Evolutionary conservation across 2,888 invertebrate species (phyloP).

Genomic region (Notocelia uddmanniana): DNA sequence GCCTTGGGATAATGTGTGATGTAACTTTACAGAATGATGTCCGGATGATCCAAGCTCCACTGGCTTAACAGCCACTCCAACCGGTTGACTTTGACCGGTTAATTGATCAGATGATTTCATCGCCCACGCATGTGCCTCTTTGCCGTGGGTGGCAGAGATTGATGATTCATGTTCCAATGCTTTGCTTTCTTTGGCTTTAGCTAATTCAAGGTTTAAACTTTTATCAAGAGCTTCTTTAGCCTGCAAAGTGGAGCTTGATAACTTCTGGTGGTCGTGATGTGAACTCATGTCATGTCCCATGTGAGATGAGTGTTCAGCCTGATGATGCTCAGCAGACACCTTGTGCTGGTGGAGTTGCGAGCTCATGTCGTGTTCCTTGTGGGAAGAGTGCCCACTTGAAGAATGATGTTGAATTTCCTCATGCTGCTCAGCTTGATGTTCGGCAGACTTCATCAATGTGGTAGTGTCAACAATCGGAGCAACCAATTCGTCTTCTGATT

Average conservation of each 20-base stretch:
- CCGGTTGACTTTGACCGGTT: constrained; percentile 36
- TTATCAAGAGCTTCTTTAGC: constrained; percentile 5
- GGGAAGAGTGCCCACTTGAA: neutral
- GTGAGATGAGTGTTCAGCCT: constrained; percentile 2
- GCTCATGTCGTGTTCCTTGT: constrained; percentile 8
- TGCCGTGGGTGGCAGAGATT: constrained; percentile 12
- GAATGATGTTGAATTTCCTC: neutral
- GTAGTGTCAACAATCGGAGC: constrained; percentile 42
- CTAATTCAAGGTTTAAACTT: neutral
- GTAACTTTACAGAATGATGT: constrained; percentile 31
- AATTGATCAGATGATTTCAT: constrained; percentile 41
- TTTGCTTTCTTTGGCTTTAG: neutral
- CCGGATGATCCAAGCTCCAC: neutral
- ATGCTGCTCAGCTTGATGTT: constrained; percentile 26
- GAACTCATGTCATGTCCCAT: constrained; percentile 3
- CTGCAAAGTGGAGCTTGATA: constrained; percentile 6
- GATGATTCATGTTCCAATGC: constrained; percentile 3
- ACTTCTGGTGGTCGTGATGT: neutral
- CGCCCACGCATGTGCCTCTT: constrained; percentile 7
- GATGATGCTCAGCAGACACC: constrained; percentile 26
- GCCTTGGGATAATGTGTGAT: constrained; percentile 14
- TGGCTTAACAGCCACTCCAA: constrained; percentile 12
- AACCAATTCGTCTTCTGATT: constrained; percentile 34
- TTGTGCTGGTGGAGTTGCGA: neutral
- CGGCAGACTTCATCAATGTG: constrained; percentile 46